Evolutionary conservation across 2,113 vertebrate genomes (phyloP).

Genomic region (Sphaerodactylus townsendi): DNA sequence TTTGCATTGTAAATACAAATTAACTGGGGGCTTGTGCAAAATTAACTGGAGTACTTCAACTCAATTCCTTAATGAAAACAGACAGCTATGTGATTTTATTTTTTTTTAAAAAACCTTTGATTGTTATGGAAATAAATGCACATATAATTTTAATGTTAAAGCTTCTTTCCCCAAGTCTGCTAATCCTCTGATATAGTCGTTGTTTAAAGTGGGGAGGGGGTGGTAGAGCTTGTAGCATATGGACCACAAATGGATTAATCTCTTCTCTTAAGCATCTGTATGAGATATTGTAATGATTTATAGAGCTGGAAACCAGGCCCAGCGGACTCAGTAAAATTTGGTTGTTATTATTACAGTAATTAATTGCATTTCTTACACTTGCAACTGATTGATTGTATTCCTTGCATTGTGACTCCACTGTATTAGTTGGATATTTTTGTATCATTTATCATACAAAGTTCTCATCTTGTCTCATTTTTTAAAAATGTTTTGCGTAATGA

Average conservation of each 20-base stretch:
- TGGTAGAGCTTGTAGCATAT: conserved; percentile 1
- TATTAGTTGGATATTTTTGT: conserved; percentile 40
- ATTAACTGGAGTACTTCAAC: no score
- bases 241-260: conserved; percentile 43
- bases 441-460: conserved; percentile 32
- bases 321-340: conserved; percentile 30
- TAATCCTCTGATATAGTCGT: not conserved
- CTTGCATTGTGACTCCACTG: conserved; percentile 18
- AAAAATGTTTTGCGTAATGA: conserved; percentile 12
- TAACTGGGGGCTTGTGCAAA: no score
- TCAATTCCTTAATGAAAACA: no score
- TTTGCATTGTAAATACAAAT: no score
- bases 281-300: conserved; percentile 35
- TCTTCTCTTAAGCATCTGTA: conserved; percentile 19
- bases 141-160: not conserved
- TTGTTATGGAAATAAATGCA: not conserved
- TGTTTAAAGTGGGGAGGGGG: conserved; percentile 8
- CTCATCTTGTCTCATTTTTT: conserved; percentile 3
- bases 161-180: not conserved
- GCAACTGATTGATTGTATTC: conserved; percentile 25
- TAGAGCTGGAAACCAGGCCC: conserved; percentile 38
- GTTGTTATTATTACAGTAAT: conserved; percentile 38
- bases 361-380: conserved; percentile 37
- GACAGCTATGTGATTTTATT: no score
- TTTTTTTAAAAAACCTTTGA: not conserved